Percentiles rank a stretch among this genome's conserved stretches.
phyloP scores from a whole-genome alignment of 1,140 invertebrate genomes.

The Drosophila auraria region DNA sequence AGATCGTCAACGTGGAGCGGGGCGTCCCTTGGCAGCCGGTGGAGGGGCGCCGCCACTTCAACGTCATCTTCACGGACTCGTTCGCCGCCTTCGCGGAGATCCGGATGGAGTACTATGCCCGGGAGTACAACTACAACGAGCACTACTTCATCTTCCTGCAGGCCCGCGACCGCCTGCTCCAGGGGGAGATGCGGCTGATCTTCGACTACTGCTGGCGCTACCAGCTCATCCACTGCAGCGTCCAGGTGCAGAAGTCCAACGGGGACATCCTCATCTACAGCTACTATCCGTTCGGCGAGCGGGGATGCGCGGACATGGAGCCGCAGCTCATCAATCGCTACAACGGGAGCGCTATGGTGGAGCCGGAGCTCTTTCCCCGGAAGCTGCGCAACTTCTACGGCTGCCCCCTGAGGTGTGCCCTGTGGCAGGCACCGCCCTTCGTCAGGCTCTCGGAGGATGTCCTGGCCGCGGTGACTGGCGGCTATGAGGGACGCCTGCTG shows the following conservation, averaged over 20 bases:
- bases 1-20: slow-evolving; percentile 61
- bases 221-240: slow-evolving; percentile 73
- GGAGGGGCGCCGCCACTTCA: slow-evolving; percentile 54
- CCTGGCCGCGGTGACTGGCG: slow-evolving; percentile 11
- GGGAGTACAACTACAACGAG: slow-evolving; percentile 71
- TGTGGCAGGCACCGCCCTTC: slow-evolving; percentile 66
- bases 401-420: slow-evolving; percentile 53
- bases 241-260: slow-evolving; percentile 66
- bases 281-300: slow-evolving; percentile 58
- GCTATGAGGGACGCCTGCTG: slow-evolving; percentile 65
- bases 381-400: slow-evolving; percentile 69
- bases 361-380: slow-evolving; percentile 57
- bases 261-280: slow-evolving; percentile 73
- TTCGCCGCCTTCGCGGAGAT: slow-evolving; percentile 67
- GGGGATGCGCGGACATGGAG: slow-evolving; percentile 40
- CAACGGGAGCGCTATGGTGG: slow-evolving; percentile 47
- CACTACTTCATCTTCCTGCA: slow-evolving; percentile 79
- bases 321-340: slow-evolving; percentile 71
- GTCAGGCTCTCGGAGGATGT: slow-evolving; percentile 26
- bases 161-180: slow-evolving; percentile 51
- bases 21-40: slow-evolving; percentile 20
- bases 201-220: slow-evolving; percentile 74
- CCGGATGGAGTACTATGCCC: slow-evolving; percentile 55
- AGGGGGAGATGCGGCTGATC: slow-evolving; percentile 63
- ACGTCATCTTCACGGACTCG: slow-evolving; percentile 74